Base-by-base conservation (phyloP, 2,888 invertebrate species). In the Sarcophaga caerulescens region DNA sequence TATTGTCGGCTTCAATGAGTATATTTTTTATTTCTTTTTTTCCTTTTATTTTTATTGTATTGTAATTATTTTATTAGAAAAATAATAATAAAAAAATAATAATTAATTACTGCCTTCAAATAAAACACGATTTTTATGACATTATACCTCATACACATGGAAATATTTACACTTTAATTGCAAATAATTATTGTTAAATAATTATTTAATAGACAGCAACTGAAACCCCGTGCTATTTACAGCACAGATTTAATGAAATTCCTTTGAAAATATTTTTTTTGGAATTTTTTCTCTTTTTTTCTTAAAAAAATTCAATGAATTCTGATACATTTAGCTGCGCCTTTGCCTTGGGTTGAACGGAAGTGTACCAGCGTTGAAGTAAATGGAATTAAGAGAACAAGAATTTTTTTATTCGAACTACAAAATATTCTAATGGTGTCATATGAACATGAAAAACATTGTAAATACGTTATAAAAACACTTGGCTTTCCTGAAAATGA, bases 161-260 rank as follows among this genome's bases (percentile, higher is more conserved):
- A 69, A 47, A 65, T 81, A 83, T 78, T 73, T 74, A 45, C 60
- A 84, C 60, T 76, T 84, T 80, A 84, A 81, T 80, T 80, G 59
- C 21, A 79, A 80, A 80, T 80, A 80, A 80, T 84, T 84, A 80
- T 84, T 84, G 75, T 70, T 71, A 60, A 80, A 71, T 75, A 66
- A 71, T 68, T 62, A 71, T 74, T 84, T 57, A 19, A 17, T 52
- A 52, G 12, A 17, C 4, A 52, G 17, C 12, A 52, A 35, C 35
- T 35, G 35, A 52, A 52, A 52, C 17, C 14, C 17, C 17, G 12
- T 14, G 12, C 52, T 14, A 17, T 17, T 17, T 14, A 17, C 52
- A 17, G 3, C 52, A 12, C 35, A 52, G 52, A 52, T 52, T 52
- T 52, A 52, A 35, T 35, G 8, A 52, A 52, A 52, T 14, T 52